Conservation (phyloP, 2,113 vertebrate species). For the Boulengeromyrus knoepffleri region DNA sequence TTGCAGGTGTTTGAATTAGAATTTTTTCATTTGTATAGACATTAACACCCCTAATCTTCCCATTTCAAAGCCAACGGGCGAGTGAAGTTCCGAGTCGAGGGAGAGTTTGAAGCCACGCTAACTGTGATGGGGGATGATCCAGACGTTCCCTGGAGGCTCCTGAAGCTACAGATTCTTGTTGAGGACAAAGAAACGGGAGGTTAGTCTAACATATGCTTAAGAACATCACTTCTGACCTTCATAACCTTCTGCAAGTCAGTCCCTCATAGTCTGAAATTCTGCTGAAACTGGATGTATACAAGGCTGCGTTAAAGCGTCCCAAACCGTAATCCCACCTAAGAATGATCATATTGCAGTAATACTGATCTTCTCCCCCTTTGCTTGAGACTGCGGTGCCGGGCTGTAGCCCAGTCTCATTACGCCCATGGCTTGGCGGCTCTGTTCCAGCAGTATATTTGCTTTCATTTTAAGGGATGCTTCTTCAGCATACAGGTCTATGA, state of each 20-base stretch:
- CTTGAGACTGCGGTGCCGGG: background rate
- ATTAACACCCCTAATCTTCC: background rate
- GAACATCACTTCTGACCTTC: background rate
- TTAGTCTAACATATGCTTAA: slow-evolving; percentile 43
- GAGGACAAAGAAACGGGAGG: slow-evolving; percentile 98
- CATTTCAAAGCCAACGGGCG: slow-evolving; percentile 80
- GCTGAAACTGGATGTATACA: background rate
- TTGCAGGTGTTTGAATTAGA: background rate
- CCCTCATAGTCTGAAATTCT: background rate
- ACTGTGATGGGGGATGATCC: slow-evolving; percentile 99
- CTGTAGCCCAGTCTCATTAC: background rate
- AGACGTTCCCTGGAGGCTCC: slow-evolving; percentile 92
- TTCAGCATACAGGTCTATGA: background rate
- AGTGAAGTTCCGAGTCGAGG: slow-evolving; percentile 95
- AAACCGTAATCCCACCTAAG: background rate
- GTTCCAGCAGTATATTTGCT: background rate
- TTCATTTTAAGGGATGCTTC: background rate
- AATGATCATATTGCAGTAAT: background rate
- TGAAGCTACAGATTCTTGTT: slow-evolving; percentile 93
- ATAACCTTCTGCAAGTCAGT: background rate
- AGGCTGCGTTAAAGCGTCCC: background rate
- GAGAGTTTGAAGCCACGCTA: slow-evolving; percentile 95
- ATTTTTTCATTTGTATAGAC: background rate
- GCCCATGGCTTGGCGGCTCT: background rate
- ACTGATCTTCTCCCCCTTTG: background rate